Evolutionary conservation across 1,140 invertebrate species (phyloP).

Genomic region (Polypedilum vanderplanki): DNA sequence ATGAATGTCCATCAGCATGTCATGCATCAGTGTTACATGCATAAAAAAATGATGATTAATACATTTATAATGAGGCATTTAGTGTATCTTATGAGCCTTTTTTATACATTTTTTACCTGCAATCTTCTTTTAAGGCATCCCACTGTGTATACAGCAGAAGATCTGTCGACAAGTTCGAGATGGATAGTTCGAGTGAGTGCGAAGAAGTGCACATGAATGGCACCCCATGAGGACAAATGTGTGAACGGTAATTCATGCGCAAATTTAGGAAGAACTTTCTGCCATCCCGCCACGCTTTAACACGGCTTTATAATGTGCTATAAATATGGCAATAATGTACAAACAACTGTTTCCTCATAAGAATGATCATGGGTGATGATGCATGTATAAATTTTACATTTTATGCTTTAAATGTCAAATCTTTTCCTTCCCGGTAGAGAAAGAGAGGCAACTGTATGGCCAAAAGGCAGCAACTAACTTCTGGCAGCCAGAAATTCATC

Average conservation of each 20-base stretch:
- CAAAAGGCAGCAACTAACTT: not conserved
- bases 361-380: constrained; percentile 19
- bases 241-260: constrained; percentile 22
- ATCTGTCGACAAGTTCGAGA: constrained; percentile 25
- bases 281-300: not conserved
- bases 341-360: not conserved
- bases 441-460: not conserved
- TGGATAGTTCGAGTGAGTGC: not conserved
- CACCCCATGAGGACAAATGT: constrained; percentile 22
- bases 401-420: constrained; percentile 9
- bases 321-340: not conserved
- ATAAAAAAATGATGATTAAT: constrained; percentile 25
- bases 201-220: not conserved
- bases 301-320: constrained; percentile 11
- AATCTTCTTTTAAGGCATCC: not conserved
- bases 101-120: constrained; percentile 3
- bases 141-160: not conserved
- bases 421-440: constrained; percentile 12
- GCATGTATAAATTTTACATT: not conserved
- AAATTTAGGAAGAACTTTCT: constrained; percentile 12
- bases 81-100: constrained; percentile 22
- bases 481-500: not conserved
- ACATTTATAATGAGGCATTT: constrained; percentile 27
- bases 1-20: constrained; percentile 4
- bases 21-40: not conserved